A percentile compares a stretch with the other conserved stretches of the same genome.
phyloP scores from a whole-genome alignment of 1,140 invertebrate species.

The Orussus abietinus region DNA sequence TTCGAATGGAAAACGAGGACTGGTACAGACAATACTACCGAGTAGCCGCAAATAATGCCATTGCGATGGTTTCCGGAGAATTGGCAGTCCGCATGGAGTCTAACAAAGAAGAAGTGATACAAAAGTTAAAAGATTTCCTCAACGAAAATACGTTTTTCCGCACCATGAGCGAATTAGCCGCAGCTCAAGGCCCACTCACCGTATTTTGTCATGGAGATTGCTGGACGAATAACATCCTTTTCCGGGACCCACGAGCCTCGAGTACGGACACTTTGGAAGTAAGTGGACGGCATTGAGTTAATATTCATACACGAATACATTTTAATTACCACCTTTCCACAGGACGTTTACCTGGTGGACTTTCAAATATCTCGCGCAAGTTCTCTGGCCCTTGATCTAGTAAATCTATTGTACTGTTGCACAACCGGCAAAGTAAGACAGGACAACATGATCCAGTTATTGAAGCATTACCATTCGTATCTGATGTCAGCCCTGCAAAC shows the following conservation, averaged over 20 bases:
- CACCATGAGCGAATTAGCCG: slow-evolving; percentile 63
- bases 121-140: slow-evolving; percentile 60
- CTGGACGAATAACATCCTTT: slow-evolving; percentile 73
- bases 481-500: slow-evolving; percentile 54
- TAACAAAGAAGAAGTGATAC: slow-evolving; percentile 57
- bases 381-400: slow-evolving; percentile 65
- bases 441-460: slow-evolving; percentile 56
- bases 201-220: slow-evolving; percentile 72
- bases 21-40: slow-evolving; percentile 69
- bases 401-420: slow-evolving; percentile 65
- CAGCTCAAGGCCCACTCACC: slow-evolving; percentile 59
- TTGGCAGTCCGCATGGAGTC: slow-evolving; percentile 46
- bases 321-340: too few species aligned
- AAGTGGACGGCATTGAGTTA: too few species aligned
- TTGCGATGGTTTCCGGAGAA: slow-evolving; percentile 63
- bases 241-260: too few species aligned
- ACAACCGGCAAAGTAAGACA: slow-evolving; percentile 59
- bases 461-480: slow-evolving; percentile 58
- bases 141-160: slow-evolving; percentile 64
- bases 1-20: slow-evolving; percentile 62
- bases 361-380: slow-evolving; percentile 68
- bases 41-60: slow-evolving; percentile 61
- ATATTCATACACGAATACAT: too few species aligned
- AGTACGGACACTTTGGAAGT: too few species aligned
- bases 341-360: slow-evolving; percentile 65